A percentile compares a stretch with the other conserved stretches of the same genome.
Evolutionary conservation across 1,140 invertebrate genomes (phyloP).

Genomic region (Bemisia tabaci): DNA sequence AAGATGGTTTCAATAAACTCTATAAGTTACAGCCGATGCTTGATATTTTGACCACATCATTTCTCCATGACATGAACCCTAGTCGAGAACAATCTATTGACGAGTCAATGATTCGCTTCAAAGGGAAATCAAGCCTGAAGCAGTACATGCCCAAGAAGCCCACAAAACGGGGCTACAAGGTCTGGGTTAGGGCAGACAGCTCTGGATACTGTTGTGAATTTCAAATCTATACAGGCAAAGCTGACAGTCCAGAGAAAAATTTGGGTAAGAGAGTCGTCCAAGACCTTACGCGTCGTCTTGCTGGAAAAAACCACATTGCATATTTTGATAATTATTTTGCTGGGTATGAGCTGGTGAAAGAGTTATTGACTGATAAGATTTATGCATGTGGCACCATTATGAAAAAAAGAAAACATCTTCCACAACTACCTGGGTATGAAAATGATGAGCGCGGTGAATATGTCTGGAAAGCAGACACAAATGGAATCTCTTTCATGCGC

Average conservation of each 20-base stretch:
- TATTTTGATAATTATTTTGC: constrained; percentile 23
- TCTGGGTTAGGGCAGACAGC: constrained; percentile 16
- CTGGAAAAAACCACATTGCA: constrained; percentile 18
- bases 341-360: constrained; percentile 15
- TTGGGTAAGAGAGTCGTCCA: constrained; percentile 21
- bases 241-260: constrained; percentile 15
- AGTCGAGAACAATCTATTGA: constrained; percentile 17
- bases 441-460: constrained; percentile 19
- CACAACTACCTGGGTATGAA: constrained; percentile 15
- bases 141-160: constrained; percentile 22
- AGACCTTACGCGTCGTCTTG: constrained; percentile 16
- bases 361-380: constrained; percentile 15
- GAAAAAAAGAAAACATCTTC: constrained; percentile 18
- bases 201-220: constrained; percentile 17
- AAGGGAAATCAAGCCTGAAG: constrained; percentile 21
- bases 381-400: constrained; percentile 21
- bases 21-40: constrained; percentile 22
- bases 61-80: constrained; percentile 11
- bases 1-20: constrained; percentile 22
- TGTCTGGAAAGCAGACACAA: constrained; percentile 14
- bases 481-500: neutral
- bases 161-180: constrained; percentile 21
- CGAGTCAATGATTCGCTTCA: constrained; percentile 24
- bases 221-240: constrained; percentile 21
- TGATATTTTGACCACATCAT: constrained; percentile 3